Conservation (phyloP, 64 coral and sea anemone genomes). For the Pachyseris speciosa region DNA sequence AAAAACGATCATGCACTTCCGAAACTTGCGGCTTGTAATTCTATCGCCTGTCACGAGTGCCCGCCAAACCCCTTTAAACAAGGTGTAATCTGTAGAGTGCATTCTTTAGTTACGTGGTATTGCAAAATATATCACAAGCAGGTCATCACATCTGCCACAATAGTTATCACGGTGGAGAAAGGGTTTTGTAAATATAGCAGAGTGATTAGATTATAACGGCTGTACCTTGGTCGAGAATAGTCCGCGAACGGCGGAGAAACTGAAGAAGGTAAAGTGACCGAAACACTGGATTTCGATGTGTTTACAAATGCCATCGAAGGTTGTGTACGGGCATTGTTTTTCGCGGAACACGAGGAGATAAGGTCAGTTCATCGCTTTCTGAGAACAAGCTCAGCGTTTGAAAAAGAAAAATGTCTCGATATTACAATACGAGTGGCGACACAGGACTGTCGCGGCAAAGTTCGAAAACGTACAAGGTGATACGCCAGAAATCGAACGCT, state of each 20-base stretch:
- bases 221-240: neutral
- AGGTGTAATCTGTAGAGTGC: neutral
- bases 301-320: neutral
- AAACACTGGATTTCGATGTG: neutral
- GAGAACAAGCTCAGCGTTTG: neutral
- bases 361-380: neutral
- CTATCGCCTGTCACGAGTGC: neutral
- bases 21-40: neutral
- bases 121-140: neutral
- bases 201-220: neutral
- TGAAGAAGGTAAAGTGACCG: neutral
- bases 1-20: neutral
- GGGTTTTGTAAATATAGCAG: neutral
- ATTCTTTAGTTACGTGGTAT: constrained; percentile 8
- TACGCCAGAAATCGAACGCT: constrained; percentile 54
- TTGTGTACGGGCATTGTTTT: neutral
- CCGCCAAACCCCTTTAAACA: neutral
- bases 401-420: neutral
- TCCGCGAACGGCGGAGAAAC: neutral
- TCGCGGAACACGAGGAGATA: neutral
- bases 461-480: constrained; percentile 36
- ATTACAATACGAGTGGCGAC: neutral
- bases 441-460: constrained; percentile 57
- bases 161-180: neutral
- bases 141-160: neutral